Base-by-base conservation (phyloP, 2,113 vertebrate genomes). In the Otis tarda region DNA sequence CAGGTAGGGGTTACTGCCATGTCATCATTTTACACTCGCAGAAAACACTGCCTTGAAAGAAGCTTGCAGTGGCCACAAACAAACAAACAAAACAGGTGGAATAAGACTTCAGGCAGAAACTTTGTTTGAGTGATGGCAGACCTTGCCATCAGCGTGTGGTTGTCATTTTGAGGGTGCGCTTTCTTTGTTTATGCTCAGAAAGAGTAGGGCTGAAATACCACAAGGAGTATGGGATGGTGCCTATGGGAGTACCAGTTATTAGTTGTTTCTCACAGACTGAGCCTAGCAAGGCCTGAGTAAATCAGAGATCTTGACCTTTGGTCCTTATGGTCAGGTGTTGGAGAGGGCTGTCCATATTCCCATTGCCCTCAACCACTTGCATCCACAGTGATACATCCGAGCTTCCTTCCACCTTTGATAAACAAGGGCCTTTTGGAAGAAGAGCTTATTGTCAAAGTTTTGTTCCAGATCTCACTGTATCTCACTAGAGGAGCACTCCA, bases 81-180 rank as follows among this genome's bases (percentile, higher is more conserved):
- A 31, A 70, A 67, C 22, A 60, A 39, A 47, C 1, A 18, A 63
- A 52, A 18, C 5, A 52, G 33, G 37, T 28, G 23, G 49, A 60
- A 41, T 12, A 70, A 75, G 27, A 56, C 18, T 73, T 56, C 47
- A 43, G 56, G 28, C 16, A 78, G 41, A 69, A 73, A n/a, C 17
- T 16, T 39, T 39, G 10, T 41, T 70, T 15, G 35, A 27, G 27
- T 30, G 33, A 37, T 17, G 39, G 25, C 63, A 83, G 63, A 83
- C 23, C 31, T 77, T 47, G 9, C 1, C 1, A 21, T 23, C 1
- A 3, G 52, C 6, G 0, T 2, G 0, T 14, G 5, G 31, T 8
- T 39, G 24, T 33, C 13, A 23, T 64, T 49, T 24, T 12, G 39
- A 78, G 10, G 5, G 60, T 31, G 25, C 14, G 2, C 52, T 59